Conservation (phyloP, 53 echinoderm and acorn worm genomes). For the Echinarachnius parma region DNA sequence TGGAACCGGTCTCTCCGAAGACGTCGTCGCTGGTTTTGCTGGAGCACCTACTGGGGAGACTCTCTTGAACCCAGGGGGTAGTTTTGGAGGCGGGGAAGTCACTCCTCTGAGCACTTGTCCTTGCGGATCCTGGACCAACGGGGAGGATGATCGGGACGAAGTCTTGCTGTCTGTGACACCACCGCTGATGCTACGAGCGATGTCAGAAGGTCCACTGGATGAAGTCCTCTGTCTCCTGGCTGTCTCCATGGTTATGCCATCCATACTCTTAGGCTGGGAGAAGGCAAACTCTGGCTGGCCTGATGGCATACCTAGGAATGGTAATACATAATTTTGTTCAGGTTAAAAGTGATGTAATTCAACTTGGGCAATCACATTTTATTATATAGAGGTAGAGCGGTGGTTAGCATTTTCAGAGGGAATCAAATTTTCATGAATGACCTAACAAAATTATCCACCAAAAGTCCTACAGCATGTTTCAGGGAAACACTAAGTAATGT, state of each 20-base stretch:
- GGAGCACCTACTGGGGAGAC: slow-evolving; percentile 3
- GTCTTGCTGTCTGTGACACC: background rate
- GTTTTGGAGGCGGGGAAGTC: too few species aligned
- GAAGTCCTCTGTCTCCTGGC: background rate
- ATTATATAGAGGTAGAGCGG: too few species aligned
- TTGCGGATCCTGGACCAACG: background rate
- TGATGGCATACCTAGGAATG: slow-evolving; percentile 1
- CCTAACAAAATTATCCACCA: too few species aligned
- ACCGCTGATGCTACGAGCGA: background rate
- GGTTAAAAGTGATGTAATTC: too few species aligned
- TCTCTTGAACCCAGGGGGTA: background rate
- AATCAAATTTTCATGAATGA: too few species aligned
- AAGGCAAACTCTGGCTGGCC: slow-evolving; percentile 1
- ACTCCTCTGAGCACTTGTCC: background rate
- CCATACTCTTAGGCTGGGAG: background rate
- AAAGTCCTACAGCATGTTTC: too few species aligned
- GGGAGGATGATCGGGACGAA: slow-evolving; percentile 19
- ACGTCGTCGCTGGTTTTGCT: background rate
- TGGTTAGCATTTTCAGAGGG: too few species aligned
- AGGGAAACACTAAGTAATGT: too few species aligned
- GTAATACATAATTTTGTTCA: background rate
- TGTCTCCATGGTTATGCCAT: background rate
- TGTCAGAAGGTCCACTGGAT: background rate
- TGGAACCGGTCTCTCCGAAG: background rate
- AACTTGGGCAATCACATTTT: too few species aligned